These are phyloP conservation scores for Philonicus albiceps DNA, from an alignment of 2,888 invertebrate genomes.

Conservation along the genomic window DNA sequence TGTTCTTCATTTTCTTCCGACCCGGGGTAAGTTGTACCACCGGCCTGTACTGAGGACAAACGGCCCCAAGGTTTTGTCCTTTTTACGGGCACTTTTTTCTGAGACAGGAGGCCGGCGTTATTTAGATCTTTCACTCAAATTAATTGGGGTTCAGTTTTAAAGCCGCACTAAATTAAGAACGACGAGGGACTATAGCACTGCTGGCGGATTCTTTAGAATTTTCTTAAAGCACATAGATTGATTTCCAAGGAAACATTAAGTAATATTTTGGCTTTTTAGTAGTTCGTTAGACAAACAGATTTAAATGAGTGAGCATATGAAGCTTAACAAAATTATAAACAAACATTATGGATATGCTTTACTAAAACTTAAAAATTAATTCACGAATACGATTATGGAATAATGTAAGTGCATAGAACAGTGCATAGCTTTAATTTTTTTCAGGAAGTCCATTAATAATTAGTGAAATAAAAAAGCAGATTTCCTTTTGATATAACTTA, in stretches of 20 bases:
- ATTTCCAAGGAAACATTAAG: background rate
- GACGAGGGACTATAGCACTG: background rate
- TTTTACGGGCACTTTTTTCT: background rate
- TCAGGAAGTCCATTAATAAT: too few species aligned
- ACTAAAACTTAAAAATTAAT: too few species aligned
- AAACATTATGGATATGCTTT: too few species aligned
- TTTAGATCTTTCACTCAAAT: constrained; percentile 1
- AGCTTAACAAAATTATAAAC: too few species aligned
- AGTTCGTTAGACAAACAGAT: background rate
- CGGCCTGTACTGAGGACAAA: background rate
- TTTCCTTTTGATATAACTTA: too few species aligned
- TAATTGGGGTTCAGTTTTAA: constrained; percentile 7
- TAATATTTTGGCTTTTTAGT: background rate
- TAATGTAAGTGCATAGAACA: too few species aligned
- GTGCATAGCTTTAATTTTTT: too few species aligned
- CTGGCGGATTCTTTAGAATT: background rate
- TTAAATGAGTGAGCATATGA: too few species aligned
- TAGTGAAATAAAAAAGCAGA: too few species aligned
- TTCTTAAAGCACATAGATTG: background rate
- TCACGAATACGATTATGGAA: too few species aligned
- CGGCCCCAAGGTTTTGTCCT: background rate
- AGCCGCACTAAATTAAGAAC: background rate
- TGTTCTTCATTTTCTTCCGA: background rate
- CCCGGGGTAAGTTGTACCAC: background rate
- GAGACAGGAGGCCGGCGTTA: background rate